Base-by-base conservation (phyloP, 2,888 invertebrate species). In the Hydrotaea diabolus region DNA sequence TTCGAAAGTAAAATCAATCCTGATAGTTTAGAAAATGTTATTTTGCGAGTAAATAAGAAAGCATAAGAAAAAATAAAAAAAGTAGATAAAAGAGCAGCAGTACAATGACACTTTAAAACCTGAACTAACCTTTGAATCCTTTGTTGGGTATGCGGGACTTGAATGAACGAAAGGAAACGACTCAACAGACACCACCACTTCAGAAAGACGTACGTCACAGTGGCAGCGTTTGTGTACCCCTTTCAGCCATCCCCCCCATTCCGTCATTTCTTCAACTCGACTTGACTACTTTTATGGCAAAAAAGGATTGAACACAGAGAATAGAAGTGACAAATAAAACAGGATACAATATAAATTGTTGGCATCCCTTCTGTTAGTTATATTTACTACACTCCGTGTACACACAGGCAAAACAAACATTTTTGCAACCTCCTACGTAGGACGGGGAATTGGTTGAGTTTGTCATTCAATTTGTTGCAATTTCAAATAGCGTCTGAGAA, bases 281-380 rank as follows among this genome's bases (percentile, higher is more conserved):
- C 62, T 46, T 46, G 39, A 43, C 7, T 57, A 57, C 39, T 19
- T 57, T 36, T 73, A 31, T 46, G 57, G 15, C n/a, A 77, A 49
- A 59, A 66, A 57, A 64, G 13, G 49, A 64, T 23, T 53, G 31
- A 26, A 15, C 31, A 49, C 11, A 62, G 13, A 19, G 36, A 62
- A 9, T 53, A 55, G 23, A n/a, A 53, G 26, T 19, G 31, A 36
- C 17, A 36, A 76, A 64, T 46, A 73, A 19, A 73, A 31, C 57
- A 39, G 72, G 59, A 73, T 72, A 59, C 31, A 69, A 83, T 80
- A 77, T 74, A 80, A 83, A 83, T 77, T 73, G 77, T 49, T 80
- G 73, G 49, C 66, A 77, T 80, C 75, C 66, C n/a, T 66, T 75
- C 21, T 5, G 23, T 23, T 23, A 43, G 11, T 46, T 69, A 19